Evolutionary conservation across 1,140 invertebrate species (phyloP).

Genomic region (Bombus breviceps): DNA sequence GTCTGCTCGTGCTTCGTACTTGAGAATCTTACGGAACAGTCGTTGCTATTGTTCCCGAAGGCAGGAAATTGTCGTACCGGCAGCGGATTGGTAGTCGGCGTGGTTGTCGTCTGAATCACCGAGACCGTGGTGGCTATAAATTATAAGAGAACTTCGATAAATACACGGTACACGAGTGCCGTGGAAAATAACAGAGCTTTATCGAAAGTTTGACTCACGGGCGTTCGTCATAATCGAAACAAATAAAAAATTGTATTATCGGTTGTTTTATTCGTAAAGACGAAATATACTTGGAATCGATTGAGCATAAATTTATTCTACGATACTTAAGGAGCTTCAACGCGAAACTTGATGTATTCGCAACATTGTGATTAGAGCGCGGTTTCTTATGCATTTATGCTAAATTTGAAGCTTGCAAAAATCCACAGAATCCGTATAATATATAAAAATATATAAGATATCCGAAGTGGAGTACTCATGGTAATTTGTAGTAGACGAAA

Average conservation of each 20-base stretch:
- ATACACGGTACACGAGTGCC: conserved; percentile 29
- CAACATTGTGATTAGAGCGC: no score
- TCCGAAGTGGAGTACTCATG: no score
- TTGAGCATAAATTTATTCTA: background rate
- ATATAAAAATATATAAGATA: no score
- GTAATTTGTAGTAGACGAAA: no score
- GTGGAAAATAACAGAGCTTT: conserved; percentile 31
- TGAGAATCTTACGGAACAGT: conserved; percentile 80
- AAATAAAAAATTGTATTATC: background rate
- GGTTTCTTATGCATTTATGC: no score
- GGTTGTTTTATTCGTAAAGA: background rate
- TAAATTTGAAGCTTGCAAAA: no score
- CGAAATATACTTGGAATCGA: background rate
- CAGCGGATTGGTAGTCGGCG: conserved; percentile 71
- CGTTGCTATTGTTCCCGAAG: conserved; percentile 80
- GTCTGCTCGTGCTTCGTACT: conserved; percentile 79
- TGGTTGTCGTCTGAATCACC: conserved; percentile 60
- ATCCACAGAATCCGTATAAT: no score
- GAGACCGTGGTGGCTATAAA: conserved; percentile 59
- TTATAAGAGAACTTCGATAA: conserved; percentile 32
- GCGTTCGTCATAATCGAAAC: conserved; percentile 25
- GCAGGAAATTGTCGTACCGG: conserved; percentile 78
- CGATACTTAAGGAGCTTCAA: background rate
- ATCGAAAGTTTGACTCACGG: conserved; percentile 7
- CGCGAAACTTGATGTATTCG: no score